phyloP scores from a whole-genome alignment of 92 coral and sea anemone species.

The Epizoanthus fatuus region DNA sequence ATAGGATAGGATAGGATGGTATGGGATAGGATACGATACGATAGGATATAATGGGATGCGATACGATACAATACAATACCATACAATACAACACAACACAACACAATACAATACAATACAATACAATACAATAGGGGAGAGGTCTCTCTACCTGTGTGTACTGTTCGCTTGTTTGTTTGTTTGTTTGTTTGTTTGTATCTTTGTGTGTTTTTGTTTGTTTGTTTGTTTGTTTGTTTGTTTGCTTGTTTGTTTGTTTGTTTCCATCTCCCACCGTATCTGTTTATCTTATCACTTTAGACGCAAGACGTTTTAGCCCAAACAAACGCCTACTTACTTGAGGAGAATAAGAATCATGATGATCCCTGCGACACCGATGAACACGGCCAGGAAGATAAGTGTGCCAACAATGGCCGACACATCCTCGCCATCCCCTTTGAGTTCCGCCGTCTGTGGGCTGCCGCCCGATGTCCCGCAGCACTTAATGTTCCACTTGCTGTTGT shows the following conservation, averaged over 20 bases:
- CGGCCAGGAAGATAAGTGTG: conserved; percentile 78
- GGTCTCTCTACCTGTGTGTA: too few species aligned
- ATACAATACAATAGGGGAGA: too few species aligned
- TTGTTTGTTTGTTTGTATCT: not conserved
- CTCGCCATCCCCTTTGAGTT: conserved; percentile 24
- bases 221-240: not conserved
- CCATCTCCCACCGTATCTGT: not conserved
- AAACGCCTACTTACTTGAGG: conserved; percentile 64
- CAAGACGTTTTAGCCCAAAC: too few species aligned
- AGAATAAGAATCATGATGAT: conserved; percentile 75
- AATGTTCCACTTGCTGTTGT: conserved; percentile 29
- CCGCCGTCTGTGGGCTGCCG: not conserved
- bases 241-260: not conserved
- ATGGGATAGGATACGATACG: too few species aligned
- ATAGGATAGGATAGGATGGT: too few species aligned
- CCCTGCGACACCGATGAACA: conserved; percentile 79
- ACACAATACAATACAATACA: too few species aligned
- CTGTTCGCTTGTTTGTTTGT: not conserved
- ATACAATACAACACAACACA: too few species aligned
- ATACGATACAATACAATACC: too few species aligned
- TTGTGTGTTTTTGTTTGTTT: not conserved
- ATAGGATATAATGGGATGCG: too few species aligned
- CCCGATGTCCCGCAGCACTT: conserved; percentile 27
- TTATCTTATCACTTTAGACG: not conserved
- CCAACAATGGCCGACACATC: conserved; percentile 76